Conservation (phyloP, 2,797 vertebrate species). For the Sebastes taczanowskii region DNA sequence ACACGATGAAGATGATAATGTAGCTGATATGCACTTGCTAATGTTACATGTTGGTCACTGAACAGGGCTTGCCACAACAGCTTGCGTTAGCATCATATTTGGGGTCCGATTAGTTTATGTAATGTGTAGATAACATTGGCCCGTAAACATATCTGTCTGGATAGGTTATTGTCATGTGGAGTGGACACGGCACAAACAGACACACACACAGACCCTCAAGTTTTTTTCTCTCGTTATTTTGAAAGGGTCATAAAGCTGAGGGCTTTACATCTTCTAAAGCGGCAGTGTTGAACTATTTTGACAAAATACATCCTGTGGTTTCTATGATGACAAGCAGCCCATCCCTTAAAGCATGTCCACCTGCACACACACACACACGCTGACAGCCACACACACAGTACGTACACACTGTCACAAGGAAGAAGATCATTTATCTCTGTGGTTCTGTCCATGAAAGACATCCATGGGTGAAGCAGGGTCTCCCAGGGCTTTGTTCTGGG, state of each 20-base stretch:
- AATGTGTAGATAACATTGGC: no score
- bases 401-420: constrained; percentile 45
- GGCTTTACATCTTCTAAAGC: constrained; percentile 33
- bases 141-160: no score
- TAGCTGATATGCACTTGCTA: no score
- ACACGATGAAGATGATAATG: no score
- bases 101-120: no score
- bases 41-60: no score
- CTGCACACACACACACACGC: constrained; percentile 18
- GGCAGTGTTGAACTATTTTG: constrained; percentile 69
- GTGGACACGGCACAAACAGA: no score
- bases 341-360: constrained; percentile 33
- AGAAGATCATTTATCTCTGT: constrained; percentile 72
- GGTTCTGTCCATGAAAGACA: constrained; percentile 74
- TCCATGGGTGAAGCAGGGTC: constrained; percentile 77
- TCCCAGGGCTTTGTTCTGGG: constrained; percentile 81
- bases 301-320: constrained; percentile 74
- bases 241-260: constrained; percentile 1
- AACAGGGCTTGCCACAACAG: no score
- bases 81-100: no score
- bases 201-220: not conserved
- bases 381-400: constrained; percentile 7
- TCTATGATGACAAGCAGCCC: constrained; percentile 50
- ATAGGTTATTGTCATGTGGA: no score
- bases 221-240: not conserved